Base-by-base conservation (phyloP, 2,797 vertebrate genomes). In the Babyrousa celebensis region DNA sequence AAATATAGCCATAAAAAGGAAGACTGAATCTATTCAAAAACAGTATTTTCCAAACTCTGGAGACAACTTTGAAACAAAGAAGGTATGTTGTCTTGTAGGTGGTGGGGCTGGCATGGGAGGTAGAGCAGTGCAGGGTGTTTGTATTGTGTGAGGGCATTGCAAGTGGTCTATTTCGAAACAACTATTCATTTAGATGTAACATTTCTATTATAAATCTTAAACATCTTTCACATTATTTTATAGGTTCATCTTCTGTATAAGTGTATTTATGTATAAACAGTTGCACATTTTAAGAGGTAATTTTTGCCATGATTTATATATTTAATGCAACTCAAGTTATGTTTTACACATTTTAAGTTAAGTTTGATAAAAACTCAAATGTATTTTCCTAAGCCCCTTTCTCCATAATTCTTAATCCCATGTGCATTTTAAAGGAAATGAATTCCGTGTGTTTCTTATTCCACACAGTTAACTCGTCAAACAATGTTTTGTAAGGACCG, bases 341-440 rank as follows among this genome's bases (percentile, higher is more conserved):
- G 95, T 96, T 94, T 93, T 85, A 85, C 78, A 79, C 89, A 95
- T 92, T 93, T 96, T 93, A 77, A 89, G 70, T 79, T 65, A 74
- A 87, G 89, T 86, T 96, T 96, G 91, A 97, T 97, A 93, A 96
- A 96, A 96, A 92, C 75, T 18, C 67, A 74, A 84, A 88, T 63
- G 84, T 95, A 94, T 96, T 97, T 97, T 97, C 91, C 63, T 87
- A 93, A 96, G 40, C 23, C 71, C 60, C 77, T 95, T 95, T 85
- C 87, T 85, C 94, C 91, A 83, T 97, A 85, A 97, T 97, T 90
- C 94, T 96, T 96, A 96, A 97, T 97, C 97, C 97, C 94, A 95
- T 15, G 96, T 97, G 98, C 93, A 79, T 95, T 98, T 96, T 92
- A 85, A 97, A 96, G 98, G 98, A 98, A 98, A 98, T 98, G 91